phyloP scores from a whole-genome alignment of 2,888 invertebrate genomes.

The Slavum lentiscoides region DNA sequence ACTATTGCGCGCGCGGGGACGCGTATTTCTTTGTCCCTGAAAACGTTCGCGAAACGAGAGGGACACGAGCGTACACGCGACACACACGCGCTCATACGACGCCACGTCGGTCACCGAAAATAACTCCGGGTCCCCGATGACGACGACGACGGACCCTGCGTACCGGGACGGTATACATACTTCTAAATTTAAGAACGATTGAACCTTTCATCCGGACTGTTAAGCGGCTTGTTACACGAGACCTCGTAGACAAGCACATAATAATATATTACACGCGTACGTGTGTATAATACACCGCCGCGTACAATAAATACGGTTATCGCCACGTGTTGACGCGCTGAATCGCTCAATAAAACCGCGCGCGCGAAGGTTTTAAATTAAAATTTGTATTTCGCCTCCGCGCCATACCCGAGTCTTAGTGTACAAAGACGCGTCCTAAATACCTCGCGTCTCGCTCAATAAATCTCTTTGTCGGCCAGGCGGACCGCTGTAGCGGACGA shows the following conservation, averaged over 20 bases:
- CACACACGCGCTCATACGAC: no score
- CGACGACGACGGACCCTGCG: not conserved
- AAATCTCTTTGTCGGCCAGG: not conserved
- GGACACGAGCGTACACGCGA: no score
- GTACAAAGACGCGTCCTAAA: not conserved
- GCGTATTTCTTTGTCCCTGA: no score
- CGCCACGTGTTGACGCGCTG: conserved; percentile 45
- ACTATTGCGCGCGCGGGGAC: no score
- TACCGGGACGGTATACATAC: not conserved
- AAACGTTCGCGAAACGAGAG: no score
- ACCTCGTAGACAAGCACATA: not conserved
- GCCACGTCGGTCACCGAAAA: no score
- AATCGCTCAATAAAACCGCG: conserved; percentile 46
- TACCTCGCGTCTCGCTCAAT: not conserved
- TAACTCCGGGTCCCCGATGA: not conserved
- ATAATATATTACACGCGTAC: not conserved
- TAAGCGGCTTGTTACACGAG: conserved; percentile 12
- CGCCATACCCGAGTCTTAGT: not conserved
- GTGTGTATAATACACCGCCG: not conserved
- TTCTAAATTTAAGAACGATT: conserved; percentile 49
- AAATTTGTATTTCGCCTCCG: not conserved
- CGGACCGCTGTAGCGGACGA: no score
- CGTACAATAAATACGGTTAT: conserved; percentile 20
- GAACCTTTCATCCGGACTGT: conserved; percentile 49
- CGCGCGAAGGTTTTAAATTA: conserved; percentile 35